Evolutionary conservation across 2,797 vertebrate genomes (phyloP), one percentile per base, ranked within the genome.

Genomic region (Sebastes hubbsi): DNA sequence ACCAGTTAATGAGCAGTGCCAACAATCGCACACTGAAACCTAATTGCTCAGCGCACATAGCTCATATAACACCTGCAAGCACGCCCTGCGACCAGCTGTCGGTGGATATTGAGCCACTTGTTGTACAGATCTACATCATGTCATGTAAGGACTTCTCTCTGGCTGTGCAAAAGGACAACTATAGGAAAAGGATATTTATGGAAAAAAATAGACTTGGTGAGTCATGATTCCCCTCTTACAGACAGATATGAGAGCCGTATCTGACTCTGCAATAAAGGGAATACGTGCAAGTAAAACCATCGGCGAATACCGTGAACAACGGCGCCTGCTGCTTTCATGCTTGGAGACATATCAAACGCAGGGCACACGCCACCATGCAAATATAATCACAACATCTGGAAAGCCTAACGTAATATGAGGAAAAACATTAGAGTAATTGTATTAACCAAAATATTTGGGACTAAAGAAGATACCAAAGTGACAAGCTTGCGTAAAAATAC

Each of bases 351-450:
- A 87, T 90, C 77, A 89, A 82, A 80, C 27, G 3, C 38, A 25
- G n/a, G 65, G 59, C 87, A 67, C 71, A 83, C 34, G 24, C 76
- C 83, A 81, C 58, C 86, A 62, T 65, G 78, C 78, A 87, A 86
- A 85, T 64, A 60, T 34, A 87, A 92, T 90, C 74, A 84, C 87
- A 90, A 85, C 78, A 72, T 75, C 77, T 70, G 67, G 77, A 66
- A 58, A 79, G 77, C 78, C 72, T 61, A 73, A 75, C 4, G 66
- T 63, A 88, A 88, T 74, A 88, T 49, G 79, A 90, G 65, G 27
- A 74, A 77, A 80, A 30, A 29, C 79, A 88, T 84, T 81, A n/a
- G 59, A 27, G 63, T 83, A 82, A 92, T 77, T 87, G 20, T 49
- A 82, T 88, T 79, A 88, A 74, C n/a, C n/a, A 56, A 80, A 89